Evolutionary conservation across 2,113 vertebrate genomes (phyloP).

Genomic region (Petrocephalus microphthalmus): DNA sequence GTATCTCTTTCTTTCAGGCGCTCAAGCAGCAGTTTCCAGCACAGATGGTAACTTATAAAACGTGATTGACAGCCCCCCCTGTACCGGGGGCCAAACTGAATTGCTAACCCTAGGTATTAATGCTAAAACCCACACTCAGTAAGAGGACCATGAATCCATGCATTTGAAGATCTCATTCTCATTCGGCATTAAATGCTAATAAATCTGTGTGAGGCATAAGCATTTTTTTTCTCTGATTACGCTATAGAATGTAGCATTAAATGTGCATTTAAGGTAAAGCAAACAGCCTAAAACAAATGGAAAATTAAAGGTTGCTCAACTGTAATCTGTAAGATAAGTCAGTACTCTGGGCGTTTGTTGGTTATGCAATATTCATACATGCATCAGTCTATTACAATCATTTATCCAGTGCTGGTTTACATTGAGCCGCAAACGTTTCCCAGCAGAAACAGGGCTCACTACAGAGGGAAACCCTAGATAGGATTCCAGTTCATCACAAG

Average conservation of each 20-base stretch:
- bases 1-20: not conserved
- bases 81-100: not conserved
- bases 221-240: not conserved
- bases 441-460: not conserved
- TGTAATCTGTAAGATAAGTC: not conserved
- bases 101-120: not conserved
- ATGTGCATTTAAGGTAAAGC: not conserved
- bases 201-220: not conserved
- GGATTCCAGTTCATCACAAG: not conserved
- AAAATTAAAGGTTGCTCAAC: not conserved
- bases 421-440: not conserved
- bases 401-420: not conserved
- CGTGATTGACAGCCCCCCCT: not conserved
- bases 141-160: not conserved
- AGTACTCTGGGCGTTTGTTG: not conserved
- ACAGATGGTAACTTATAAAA: slow-evolving; percentile 11
- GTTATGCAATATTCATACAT: not conserved
- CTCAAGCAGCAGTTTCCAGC: not conserved
- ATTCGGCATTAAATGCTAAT: not conserved
- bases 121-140: not conserved
- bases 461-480: not conserved
- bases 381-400: not conserved
- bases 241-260: not conserved
- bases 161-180: not conserved
- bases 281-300: not conserved